Percentiles rank a stretch among this genome's conserved stretches.
Conservation (phyloP, 2,888 invertebrate genomes). For the Cerastis rubricosa region DNA sequence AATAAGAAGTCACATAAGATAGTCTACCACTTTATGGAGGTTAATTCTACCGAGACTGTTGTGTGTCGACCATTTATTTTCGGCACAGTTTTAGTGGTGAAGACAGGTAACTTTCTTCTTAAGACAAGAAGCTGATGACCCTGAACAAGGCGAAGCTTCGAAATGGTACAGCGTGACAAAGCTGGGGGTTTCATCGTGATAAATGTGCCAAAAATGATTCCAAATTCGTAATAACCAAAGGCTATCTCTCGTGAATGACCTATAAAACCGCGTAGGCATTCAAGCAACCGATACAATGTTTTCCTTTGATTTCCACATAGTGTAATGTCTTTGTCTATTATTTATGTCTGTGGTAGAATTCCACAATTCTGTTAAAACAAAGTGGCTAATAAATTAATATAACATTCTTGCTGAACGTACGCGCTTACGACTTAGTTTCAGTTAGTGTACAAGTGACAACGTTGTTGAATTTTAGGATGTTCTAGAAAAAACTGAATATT, state of each 20-base stretch:
- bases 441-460: neutral
- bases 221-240: constrained; percentile 8
- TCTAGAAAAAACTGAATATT: neutral
- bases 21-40: neutral
- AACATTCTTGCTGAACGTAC: constrained; percentile 51
- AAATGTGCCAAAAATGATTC: constrained; percentile 19
- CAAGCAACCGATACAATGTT: constrained; percentile 16
- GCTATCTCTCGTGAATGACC: constrained; percentile 38
- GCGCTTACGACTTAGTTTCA: constrained; percentile 28
- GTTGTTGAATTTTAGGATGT: neutral
- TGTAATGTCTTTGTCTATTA: constrained; percentile 46
- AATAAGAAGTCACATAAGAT: neutral
- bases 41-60: neutral
- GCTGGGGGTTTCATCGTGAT: neutral
- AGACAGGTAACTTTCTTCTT: neutral
- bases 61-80: neutral
- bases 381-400: constrained; percentile 50
- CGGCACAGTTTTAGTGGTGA: neutral
- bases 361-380: constrained; percentile 42
- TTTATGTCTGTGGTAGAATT: constrained; percentile 45
- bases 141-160: neutral
- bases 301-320: constrained; percentile 40
- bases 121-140: neutral
- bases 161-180: neutral
- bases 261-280: constrained; percentile 29